These are phyloP conservation scores for Campylomormyrus numenius DNA, from an alignment of 2,113 vertebrate genomes.

Conservation along the genomic window DNA sequence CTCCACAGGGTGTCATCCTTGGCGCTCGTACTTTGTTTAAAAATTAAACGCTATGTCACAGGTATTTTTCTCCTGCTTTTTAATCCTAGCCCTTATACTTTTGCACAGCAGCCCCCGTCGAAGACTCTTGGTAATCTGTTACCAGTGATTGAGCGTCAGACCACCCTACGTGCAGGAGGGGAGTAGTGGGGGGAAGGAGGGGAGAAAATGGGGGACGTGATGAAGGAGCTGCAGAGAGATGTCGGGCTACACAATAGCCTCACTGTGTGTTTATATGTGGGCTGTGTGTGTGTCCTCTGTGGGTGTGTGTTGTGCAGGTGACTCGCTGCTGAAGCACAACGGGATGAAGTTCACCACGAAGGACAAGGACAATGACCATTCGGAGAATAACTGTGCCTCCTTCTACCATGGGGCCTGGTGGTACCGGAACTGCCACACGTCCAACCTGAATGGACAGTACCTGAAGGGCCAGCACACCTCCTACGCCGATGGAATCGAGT, in stretches of 20 bases:
- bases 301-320: slow-evolving; percentile 57
- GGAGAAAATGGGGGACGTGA: background rate
- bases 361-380: slow-evolving; percentile 89
- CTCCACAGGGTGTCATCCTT: background rate
- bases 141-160: background rate
- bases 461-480: slow-evolving; percentile 81
- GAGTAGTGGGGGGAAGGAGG: background rate
- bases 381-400: slow-evolving; percentile 87
- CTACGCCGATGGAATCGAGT: slow-evolving; percentile 87
- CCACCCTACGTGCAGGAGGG: background rate
- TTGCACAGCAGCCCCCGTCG: background rate
- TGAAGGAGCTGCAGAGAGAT: background rate
- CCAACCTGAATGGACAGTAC: slow-evolving; percentile 95
- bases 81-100: background rate
- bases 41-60: background rate
- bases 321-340: slow-evolving; percentile 86
- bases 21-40: background rate
- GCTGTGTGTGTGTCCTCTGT: background rate
- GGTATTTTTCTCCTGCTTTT: background rate
- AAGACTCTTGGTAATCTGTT: background rate
- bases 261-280: background rate
- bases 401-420: slow-evolving; percentile 95
- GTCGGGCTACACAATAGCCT: background rate
- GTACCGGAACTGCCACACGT: slow-evolving; percentile 96
- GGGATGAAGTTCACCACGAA: slow-evolving; percentile 93